Evolutionary conservation across 2,113 vertebrate species (phyloP).

Genomic region (Quiscalus mexicanus): DNA sequence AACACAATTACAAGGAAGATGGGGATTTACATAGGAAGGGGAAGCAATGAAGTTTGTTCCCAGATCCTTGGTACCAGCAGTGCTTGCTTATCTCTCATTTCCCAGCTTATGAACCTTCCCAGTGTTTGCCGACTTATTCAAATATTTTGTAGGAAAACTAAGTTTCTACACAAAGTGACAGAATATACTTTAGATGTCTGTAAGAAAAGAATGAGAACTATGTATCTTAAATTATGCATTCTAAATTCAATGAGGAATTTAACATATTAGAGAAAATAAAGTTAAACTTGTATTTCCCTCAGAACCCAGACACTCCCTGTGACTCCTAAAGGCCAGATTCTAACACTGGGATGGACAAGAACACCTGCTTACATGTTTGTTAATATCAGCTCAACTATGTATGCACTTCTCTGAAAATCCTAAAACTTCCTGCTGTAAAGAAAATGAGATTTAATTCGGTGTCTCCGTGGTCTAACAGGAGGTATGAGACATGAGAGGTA

Average conservation of each 20-base stretch:
- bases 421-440: background rate
- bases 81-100: background rate
- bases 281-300: background rate
- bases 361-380: background rate
- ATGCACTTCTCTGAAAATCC: background rate
- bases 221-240: background rate
- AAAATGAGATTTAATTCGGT: slow-evolving; percentile 16
- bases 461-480: background rate
- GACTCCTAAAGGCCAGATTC: background rate
- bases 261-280: background rate
- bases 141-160: background rate
- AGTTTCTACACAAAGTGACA: background rate
- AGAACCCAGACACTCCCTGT: background rate
- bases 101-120: background rate
- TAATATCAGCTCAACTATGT: background rate
- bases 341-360: background rate
- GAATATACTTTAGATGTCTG: background rate
- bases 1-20: background rate
- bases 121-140: background rate
- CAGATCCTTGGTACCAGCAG: background rate
- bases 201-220: background rate
- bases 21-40: background rate
- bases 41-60: background rate
- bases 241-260: background rate
- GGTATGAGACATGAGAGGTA: background rate